Percentiles rank a stretch among this genome's conserved stretches.
These are phyloP conservation scores for Toxotes lorentzi DNA, from an alignment of 2,797 vertebrate species.

Conservation along the genomic window DNA sequence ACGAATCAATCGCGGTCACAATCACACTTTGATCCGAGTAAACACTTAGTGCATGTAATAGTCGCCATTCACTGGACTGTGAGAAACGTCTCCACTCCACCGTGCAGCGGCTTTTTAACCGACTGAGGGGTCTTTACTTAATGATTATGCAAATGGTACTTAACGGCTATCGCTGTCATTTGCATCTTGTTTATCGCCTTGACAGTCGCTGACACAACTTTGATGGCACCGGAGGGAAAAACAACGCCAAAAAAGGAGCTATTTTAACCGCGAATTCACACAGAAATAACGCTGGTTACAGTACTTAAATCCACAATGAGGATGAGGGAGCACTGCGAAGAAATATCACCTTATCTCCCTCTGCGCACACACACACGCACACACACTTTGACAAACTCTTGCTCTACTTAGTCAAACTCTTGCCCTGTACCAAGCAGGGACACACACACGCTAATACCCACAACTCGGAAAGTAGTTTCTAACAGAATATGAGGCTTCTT, in stretches of 20 bases:
- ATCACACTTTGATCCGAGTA: conserved; percentile 68
- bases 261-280: conserved; percentile 9
- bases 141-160: conserved; percentile 77
- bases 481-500: conserved; percentile 46
- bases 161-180: conserved; percentile 69
- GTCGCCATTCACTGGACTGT: conserved; percentile 32
- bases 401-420: conserved; percentile 77
- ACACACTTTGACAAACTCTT: conserved; percentile 73
- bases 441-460: conserved; percentile 49
- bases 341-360: conserved; percentile 69
- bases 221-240: conserved; percentile 25
- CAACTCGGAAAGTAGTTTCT: conserved; percentile 54
- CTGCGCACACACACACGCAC: conserved; percentile 43
- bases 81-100: conserved; percentile 23
- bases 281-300: conserved; percentile 35
- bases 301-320: conserved; percentile 59
- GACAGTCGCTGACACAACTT: conserved; percentile 69
- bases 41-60: conserved; percentile 48
- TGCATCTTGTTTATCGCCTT: conserved; percentile 68
- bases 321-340: conserved; percentile 61
- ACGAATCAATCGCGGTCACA: conserved; percentile 61
- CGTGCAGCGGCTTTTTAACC: conserved; percentile 18
- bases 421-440: conserved; percentile 64
- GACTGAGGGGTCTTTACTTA: conserved; percentile 33
- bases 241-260: not conserved